Evolutionary conservation across 35 echinoderm and acorn worm genomes (phyloP), one percentile per base, ranked within the genome.

Genomic region (Heliocidaris tuberculata): DNA sequence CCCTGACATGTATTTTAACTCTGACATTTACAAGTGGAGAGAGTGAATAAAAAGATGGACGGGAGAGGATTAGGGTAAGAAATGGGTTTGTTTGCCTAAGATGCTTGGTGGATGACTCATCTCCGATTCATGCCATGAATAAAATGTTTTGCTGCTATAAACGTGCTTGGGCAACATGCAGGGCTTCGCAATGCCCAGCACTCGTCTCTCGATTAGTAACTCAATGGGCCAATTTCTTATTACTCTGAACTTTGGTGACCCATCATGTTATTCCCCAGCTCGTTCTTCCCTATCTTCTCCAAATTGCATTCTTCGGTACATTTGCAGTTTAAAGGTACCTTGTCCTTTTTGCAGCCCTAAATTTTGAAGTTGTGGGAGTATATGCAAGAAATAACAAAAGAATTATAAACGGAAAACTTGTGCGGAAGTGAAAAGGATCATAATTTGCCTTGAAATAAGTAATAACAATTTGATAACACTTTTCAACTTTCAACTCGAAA

Each of bases 81-180:
- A 78, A 78, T 78, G 65, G 27, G 65, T 78, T 78, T 78, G 65
- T 78, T 78, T 78, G 65, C 27, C 65, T 78, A 78, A 78, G 65
- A 78, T 78, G 65, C 65, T n/a, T 78, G 65, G 21, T n/a, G 65
- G 19, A 78, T 78, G 65, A 78, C 2, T 78, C 65, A 78, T 78
- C 21, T 42, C 24, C 65, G 65, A 78, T 78, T 78, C 65, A 78
- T 19, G 65, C 21, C 17, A 78, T 78, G 65, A 78, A 78, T 78
- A 78, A 78, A 78, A 78, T 78, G 65, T 78, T 78, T 78, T 78
- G 65, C 65, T 78, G 65, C 21, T 17, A 78, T 78, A 78, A 78
- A 78, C 65, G 65, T 78, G 65, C 65, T 78, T 78, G 65, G 65
- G 27, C 65, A 24, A 78, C 65, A 78, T 78, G 21, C 21, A 78